phyloP scores from a whole-genome alignment of 1,140 invertebrate genomes.

The Scaptomyza graminum region DNA sequence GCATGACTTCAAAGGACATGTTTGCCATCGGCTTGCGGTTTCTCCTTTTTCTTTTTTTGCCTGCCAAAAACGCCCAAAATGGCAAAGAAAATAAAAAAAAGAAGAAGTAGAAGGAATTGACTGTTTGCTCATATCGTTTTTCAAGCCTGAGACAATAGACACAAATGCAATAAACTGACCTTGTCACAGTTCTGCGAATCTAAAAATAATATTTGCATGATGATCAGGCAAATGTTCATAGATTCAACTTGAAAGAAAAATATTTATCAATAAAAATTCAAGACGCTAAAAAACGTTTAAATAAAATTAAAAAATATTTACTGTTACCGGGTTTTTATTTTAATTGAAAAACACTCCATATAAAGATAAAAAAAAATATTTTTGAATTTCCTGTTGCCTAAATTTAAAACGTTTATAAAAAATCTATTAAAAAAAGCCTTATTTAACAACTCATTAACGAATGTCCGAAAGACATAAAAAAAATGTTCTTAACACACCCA shows the following conservation, averaged over 20 bases:
- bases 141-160: slow-evolving; percentile 31
- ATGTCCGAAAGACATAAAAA: slow-evolving; percentile 13
- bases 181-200: slow-evolving; percentile 25
- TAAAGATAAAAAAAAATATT: not conserved
- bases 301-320: no score
- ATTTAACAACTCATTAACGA: slow-evolving; percentile 21
- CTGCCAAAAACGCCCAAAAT: slow-evolving; percentile 30
- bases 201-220: not conserved
- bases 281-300: no score
- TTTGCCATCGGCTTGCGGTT: slow-evolving; percentile 18
- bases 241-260: no score
- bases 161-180: slow-evolving; percentile 23
- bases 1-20: slow-evolving; percentile 72
- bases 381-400: no score
- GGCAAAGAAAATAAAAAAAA: not conserved
- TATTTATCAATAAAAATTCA: no score
- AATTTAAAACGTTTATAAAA: not conserved
- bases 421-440: not conserved
- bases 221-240: no score
- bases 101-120: not conserved
- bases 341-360: not conserved
- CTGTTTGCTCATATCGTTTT: slow-evolving; percentile 6
- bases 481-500: slow-evolving; percentile 10
- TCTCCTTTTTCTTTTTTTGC: slow-evolving; percentile 19
- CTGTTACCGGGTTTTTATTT: no score